Percentiles rank a stretch among this genome's conserved stretches.
Evolutionary conservation across 2,113 vertebrate genomes (phyloP).

Genomic region (Bubalus kerabau): DNA sequence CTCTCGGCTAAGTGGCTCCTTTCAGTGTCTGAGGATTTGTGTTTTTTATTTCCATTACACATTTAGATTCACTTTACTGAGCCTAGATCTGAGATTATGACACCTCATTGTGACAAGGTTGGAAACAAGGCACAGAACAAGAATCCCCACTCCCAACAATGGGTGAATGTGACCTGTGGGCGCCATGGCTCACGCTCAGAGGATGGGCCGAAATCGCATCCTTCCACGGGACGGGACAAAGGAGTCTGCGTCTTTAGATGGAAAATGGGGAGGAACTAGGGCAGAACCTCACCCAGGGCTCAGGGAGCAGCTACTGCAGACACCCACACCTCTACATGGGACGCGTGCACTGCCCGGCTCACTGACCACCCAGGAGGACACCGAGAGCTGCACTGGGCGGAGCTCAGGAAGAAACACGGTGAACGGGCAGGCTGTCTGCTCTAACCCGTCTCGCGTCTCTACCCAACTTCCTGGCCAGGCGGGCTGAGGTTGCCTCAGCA

Average conservation of each 20-base stretch:
- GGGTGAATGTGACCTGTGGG: accelerated
- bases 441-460: background rate
- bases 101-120: accelerated
- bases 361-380: background rate
- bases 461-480: accelerated
- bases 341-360: too few relatives aligned
- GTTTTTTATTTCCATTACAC: background rate
- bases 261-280: background rate
- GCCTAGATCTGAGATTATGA: background rate
- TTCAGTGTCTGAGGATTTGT: background rate
- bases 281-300: background rate
- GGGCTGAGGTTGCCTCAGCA: accelerated
- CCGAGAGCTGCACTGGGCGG: too few relatives aligned
- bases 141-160: accelerated
- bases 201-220: background rate
- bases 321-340: background rate
- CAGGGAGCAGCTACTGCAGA: background rate
- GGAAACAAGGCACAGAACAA: background rate
- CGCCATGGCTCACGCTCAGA: background rate
- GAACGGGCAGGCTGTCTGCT: background rate
- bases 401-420: too few relatives aligned
- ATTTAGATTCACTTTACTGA: background rate
- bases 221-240: accelerated
- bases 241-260: background rate
- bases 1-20: background rate